Evolutionary conservation across 2,113 vertebrate species (phyloP).

Genomic region (Geothlypis trichas): DNA sequence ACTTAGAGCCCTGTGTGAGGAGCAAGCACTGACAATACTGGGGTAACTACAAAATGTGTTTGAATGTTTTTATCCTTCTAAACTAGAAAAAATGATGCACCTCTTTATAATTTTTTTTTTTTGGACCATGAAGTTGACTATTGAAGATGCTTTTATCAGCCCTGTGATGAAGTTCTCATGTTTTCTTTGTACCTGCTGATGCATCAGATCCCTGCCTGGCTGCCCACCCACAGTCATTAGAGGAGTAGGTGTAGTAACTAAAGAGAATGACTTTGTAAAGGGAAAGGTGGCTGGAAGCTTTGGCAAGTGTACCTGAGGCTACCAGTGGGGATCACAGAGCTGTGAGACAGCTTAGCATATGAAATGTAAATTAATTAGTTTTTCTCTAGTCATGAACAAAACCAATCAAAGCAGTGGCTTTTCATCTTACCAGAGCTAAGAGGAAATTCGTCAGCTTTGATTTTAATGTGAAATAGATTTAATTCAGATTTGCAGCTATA

Average conservation of each 20-base stretch:
- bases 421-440: neutral
- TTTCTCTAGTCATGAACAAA: neutral
- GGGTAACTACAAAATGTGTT: neutral
- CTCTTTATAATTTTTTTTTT: neutral
- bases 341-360: neutral
- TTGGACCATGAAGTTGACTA: neutral
- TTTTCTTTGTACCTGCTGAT: neutral
- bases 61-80: neutral
- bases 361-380: neutral
- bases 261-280: neutral
- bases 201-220: neutral
- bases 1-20: neutral
- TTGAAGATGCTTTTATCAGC: neutral
- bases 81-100: neutral
- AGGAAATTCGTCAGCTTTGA: neutral
- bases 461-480: neutral
- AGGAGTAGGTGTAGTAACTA: neutral
- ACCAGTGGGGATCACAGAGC: neutral
- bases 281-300: neutral
- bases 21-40: neutral
- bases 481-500: neutral
- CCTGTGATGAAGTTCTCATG: neutral
- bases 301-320: neutral
- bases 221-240: neutral
- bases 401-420: neutral